Conservation (phyloP, 2,113 vertebrate genomes). For the Tinamus guttatus region DNA sequence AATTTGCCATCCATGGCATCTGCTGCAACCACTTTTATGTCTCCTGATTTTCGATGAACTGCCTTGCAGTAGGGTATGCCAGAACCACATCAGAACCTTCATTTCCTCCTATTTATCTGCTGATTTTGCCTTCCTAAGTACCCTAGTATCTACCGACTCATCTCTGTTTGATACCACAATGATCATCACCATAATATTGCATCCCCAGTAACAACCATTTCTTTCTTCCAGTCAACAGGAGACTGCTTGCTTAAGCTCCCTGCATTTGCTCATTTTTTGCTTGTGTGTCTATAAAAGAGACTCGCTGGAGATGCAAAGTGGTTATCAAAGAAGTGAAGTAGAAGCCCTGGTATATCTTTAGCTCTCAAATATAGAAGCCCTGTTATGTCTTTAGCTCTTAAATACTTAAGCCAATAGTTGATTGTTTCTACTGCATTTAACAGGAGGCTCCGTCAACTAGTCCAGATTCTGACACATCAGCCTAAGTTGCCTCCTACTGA, state of each 20-base stretch:
- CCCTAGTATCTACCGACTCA: neutral
- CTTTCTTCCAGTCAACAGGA: neutral
- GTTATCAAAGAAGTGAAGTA: neutral
- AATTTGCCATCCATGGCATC: neutral
- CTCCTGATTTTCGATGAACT: neutral
- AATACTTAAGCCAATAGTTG: neutral
- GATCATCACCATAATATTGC: neutral
- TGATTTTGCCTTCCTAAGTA: neutral
- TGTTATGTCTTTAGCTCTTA: fast-evolving
- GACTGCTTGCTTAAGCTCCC: neutral
- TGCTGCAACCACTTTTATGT: neutral
- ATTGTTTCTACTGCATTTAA: neutral
- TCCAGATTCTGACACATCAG: neutral
- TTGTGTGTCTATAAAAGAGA: neutral
- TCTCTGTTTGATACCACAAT: neutral
- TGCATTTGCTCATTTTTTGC: neutral
- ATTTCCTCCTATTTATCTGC: neutral
- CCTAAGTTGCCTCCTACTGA: neutral
- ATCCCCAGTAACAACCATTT: neutral
- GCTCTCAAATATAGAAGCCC: neutral
- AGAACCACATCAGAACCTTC: neutral
- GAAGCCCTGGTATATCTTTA: neutral
- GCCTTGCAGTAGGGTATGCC: neutral
- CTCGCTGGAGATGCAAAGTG: neutral
- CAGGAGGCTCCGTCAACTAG: neutral